Percentiles rank a stretch among this genome's conserved stretches.
Conservation (phyloP, 2,113 vertebrate species). For the Glaucomys volans region DNA sequence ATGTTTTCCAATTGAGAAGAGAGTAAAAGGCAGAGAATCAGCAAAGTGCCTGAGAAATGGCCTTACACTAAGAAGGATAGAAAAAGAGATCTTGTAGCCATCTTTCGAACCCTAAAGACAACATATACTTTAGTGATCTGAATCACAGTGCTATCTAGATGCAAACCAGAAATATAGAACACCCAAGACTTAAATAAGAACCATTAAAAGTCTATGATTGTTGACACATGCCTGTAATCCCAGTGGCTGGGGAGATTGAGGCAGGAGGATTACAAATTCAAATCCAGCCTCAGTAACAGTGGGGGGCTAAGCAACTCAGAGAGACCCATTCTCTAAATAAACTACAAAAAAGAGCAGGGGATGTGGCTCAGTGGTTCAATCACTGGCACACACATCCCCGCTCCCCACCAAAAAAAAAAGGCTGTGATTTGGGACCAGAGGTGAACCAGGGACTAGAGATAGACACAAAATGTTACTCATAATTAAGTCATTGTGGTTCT, state of each 20-base stretch:
- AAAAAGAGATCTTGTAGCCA: not conserved
- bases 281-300: too few species aligned
- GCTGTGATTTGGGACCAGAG: not conserved
- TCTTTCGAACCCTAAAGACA: not conserved
- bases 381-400: too few species aligned
- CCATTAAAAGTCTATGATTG: not conserved
- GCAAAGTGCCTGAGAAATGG: not conserved
- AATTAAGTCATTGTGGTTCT: not conserved
- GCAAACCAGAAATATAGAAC: not conserved
- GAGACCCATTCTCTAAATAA: too few species aligned
- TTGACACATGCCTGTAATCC: too few species aligned
- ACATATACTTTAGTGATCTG: not conserved
- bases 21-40: not conserved
- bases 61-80: not conserved
- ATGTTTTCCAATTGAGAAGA: not conserved
- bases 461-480: not conserved
- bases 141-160: not conserved
- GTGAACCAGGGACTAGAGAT: not conserved
- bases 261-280: too few species aligned
- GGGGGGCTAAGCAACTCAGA: too few species aligned
- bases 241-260: too few species aligned
- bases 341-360: too few species aligned
- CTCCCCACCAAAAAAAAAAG: not conserved
- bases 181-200: not conserved
- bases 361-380: too few species aligned